These are phyloP conservation scores for Batillaria attramentaria DNA, from an alignment of 1,140 invertebrate genomes.

Conservation along the genomic window DNA sequence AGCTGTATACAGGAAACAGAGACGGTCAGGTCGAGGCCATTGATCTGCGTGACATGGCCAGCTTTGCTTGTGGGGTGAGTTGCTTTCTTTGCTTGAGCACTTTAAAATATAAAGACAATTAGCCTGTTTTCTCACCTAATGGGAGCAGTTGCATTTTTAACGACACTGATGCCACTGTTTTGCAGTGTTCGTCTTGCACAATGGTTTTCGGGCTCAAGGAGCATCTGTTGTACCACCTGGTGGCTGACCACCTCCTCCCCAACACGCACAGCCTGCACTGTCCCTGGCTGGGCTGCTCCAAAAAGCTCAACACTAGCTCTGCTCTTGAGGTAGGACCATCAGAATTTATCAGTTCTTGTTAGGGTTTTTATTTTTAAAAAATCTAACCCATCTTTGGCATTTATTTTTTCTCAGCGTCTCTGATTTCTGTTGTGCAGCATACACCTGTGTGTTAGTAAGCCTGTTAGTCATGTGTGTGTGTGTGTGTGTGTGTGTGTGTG, in stretches of 20 bases:
- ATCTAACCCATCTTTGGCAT: neutral
- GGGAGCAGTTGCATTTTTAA: neutral
- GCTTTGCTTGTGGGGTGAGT: conserved; percentile 36
- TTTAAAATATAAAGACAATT: neutral
- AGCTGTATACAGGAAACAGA: conserved; percentile 43
- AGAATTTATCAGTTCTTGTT: neutral
- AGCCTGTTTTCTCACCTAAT: neutral
- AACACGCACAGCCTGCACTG: conserved; percentile 39
- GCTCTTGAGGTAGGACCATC: conserved; percentile 30
- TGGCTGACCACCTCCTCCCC: conserved; percentile 42
- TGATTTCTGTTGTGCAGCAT: neutral
- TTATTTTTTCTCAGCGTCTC: neutral
- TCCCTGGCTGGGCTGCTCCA: conserved; percentile 48
- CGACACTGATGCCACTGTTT: neutral
- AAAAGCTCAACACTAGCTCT: conserved; percentile 37
- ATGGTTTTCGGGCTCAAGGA: conserved; percentile 43
- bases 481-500: neutral
- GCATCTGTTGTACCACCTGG: conserved; percentile 48
- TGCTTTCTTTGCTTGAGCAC: neutral
- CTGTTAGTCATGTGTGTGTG: neutral
- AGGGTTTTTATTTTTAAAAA: neutral
- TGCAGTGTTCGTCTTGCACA: conserved; percentile 45
- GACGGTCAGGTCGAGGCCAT: conserved; percentile 33
- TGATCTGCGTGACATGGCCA: conserved; percentile 16
- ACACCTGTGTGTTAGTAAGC: neutral